Base-by-base conservation (phyloP, 1,140 invertebrate species). In the Brachionus asplanchnoidis region DNA sequence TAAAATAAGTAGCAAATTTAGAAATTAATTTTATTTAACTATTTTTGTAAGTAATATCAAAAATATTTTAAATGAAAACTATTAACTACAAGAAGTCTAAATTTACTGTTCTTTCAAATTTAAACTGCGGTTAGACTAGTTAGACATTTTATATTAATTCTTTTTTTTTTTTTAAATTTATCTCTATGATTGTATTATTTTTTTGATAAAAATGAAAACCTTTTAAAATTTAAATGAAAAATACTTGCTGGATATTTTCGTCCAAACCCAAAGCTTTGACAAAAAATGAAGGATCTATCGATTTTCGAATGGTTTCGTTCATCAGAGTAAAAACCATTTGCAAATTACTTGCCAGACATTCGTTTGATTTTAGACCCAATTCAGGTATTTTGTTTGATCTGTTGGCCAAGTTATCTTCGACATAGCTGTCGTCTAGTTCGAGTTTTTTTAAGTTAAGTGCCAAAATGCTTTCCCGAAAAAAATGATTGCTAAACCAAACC, bases 191-290 rank as follows among this genome's bases (percentile, higher is more conserved):
- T 36, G 6, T 36, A 36, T 36, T 36, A 7, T 0, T 7, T 36
- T 7, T 7, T 36, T 36, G 6, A 36, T 36, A 0, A 36, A 32
- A 32, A 32, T 32, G 4, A 32, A 36, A 2, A 36, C 2, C 32
- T 36, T 6, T 5, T 36, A 36, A 36, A 36, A 36, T 36, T 36
- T 36, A 36, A 36, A 36, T 36, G 32, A 5, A 36, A 42, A 46
- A 42, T 84, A 88, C 88, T 86, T 90, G 89, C 84, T 91, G 93
- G 40, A 91, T 91, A 46, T 90, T 91, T 68, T 92, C 92, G 87
- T 94, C 92, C 42, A 94, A 87, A 9, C 92, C 91, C n/a, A 94
- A 88, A 65, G 91, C 91, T 23, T 91, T 89, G 6, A 93, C 92
- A 86, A 94, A 91, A 85, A 91, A 91, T 26, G 91, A 91, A 7